phyloP scores from a whole-genome alignment of 1,140 invertebrate species.

The Teleopsis dalmanni region DNA sequence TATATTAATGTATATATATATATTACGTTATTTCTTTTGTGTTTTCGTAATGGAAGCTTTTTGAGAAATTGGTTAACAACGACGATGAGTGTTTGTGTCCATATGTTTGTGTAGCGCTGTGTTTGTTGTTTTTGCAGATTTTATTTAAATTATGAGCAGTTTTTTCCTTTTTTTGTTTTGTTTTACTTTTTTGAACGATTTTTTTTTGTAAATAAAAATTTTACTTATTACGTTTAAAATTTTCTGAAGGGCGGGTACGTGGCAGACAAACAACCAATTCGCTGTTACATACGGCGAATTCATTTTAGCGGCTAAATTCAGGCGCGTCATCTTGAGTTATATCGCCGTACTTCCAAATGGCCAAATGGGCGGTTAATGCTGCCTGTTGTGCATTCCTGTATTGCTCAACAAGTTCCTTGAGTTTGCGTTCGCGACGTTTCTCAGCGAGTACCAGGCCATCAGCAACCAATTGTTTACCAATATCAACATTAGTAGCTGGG shows the following conservation, averaged over 20 bases:
- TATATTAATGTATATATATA: too few relatives aligned
- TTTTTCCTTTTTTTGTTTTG: conserved; percentile 6
- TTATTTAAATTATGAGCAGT: background rate
- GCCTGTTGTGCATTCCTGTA: conserved; percentile 78
- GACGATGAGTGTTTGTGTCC: background rate
- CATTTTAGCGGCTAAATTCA: conserved; percentile 37
- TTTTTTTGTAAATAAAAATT: too few relatives aligned
- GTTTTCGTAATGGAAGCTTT: too few relatives aligned
- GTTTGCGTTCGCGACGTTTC: conserved; percentile 67
- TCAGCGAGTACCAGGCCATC: conserved; percentile 83
- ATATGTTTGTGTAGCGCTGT: background rate
- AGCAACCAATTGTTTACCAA: conserved; percentile 74
- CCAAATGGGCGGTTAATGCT: conserved; percentile 74
- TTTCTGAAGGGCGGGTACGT: conserved; percentile 45
- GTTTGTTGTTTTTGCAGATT: background rate
- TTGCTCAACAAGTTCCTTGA: conserved; percentile 72
- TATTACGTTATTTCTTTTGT: too few relatives aligned
- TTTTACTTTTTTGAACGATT: conserved; percentile 3
- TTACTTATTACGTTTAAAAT: too few relatives aligned
- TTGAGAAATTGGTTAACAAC: conserved; percentile 1
- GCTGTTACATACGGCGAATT: conserved; percentile 18
- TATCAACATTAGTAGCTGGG: conserved; percentile 66
- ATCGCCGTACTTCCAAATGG: conserved; percentile 94
- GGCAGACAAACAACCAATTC: conserved; percentile 40
- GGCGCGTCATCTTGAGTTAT: conserved; percentile 81